These are phyloP conservation scores for Barbus barbus DNA, from an alignment of 2,113 vertebrate genomes.

Conservation along the genomic window DNA sequence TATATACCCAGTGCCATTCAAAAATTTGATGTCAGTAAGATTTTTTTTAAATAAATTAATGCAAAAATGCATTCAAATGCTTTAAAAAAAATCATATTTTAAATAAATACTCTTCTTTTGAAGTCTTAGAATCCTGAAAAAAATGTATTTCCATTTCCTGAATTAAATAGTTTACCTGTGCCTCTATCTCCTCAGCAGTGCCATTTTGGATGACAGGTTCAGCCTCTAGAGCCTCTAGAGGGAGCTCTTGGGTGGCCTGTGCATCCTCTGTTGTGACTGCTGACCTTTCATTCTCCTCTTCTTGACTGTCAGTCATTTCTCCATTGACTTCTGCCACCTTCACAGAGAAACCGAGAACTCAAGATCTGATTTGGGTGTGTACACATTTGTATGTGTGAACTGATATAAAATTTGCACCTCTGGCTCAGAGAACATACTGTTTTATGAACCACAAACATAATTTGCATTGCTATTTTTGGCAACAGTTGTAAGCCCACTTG, in stretches of 20 bases:
- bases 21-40: neutral
- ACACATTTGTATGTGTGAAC: neutral
- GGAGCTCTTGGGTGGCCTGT: neutral
- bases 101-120: neutral
- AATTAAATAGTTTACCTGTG: neutral
- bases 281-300: neutral
- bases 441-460: neutral
- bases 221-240: constrained; percentile 3
- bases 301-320: constrained; percentile 21
- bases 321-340: constrained; percentile 30
- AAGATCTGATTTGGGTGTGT: neutral
- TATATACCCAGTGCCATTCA: neutral
- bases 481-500: neutral
- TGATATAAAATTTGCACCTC: neutral
- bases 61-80: neutral
- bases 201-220: constrained; percentile 22
- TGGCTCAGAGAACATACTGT: neutral
- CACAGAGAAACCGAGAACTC: neutral
- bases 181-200: constrained; percentile 18
- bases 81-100: no score
- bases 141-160: no score
- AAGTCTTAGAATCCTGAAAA: no score
- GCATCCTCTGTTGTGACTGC: neutral
- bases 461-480: no score
- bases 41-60: neutral